phyloP scores from a whole-genome alignment of 2,888 invertebrate genomes.

The Pristionchus fissidentatus region DNA sequence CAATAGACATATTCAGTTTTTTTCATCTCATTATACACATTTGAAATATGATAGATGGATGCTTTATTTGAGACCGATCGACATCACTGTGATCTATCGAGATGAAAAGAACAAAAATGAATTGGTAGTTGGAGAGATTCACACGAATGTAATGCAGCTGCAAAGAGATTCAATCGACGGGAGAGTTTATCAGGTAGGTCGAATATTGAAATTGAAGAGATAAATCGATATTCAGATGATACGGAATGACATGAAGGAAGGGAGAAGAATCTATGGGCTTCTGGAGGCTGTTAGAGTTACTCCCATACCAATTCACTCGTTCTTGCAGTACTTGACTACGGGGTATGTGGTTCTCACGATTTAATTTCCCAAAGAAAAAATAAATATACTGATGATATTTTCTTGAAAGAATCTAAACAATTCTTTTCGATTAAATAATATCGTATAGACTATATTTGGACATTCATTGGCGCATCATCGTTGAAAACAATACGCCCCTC shows the following conservation, averaged over 20 bases:
- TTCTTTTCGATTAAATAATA: no score
- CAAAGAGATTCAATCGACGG: constrained; percentile 13
- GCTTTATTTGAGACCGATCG: neutral
- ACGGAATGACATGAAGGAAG: constrained; percentile 7
- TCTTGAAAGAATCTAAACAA: no score
- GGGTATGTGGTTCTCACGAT: neutral
- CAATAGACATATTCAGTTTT: no score
- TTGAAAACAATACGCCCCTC: no score
- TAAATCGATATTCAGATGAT: neutral
- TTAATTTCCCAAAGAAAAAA: neutral
- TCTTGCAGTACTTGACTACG: neutral
- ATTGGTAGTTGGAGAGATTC: neutral
- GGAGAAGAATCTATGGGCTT: neutral
- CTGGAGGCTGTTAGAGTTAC: neutral
- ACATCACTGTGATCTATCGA: neutral
- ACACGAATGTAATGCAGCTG: neutral
- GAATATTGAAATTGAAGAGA: no score
- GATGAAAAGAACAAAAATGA: neutral
- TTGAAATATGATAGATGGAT: no score
- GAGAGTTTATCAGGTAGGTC: neutral
- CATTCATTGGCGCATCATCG: no score
- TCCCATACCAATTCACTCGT: neutral
- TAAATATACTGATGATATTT: neutral
- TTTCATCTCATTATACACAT: no score
- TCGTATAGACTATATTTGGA: no score